Percentiles rank a stretch among this genome's conserved stretches.
Conservation (phyloP, 2,888 invertebrate genomes). For the Aphodius sticticus region DNA sequence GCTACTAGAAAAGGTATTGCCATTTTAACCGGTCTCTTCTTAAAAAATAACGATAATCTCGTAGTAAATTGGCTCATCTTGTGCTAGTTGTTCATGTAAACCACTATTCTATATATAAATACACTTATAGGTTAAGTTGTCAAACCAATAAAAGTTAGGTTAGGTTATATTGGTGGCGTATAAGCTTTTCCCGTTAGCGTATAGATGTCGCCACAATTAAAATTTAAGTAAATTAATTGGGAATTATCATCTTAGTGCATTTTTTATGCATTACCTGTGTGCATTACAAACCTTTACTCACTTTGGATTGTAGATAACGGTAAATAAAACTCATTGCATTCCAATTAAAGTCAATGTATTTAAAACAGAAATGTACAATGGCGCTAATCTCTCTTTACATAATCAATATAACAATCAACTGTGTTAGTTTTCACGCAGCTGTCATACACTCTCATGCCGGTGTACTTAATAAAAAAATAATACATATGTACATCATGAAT, state of each 20-base stretch:
- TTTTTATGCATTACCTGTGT: no score
- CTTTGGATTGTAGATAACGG: neutral
- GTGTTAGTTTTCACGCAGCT: neutral
- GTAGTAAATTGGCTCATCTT: conserved; percentile 26
- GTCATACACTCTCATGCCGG: neutral
- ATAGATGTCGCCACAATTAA: no score
- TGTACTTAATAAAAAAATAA: conserved; percentile 4
- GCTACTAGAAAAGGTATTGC: conserved; percentile 78
- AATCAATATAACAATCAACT: conserved; percentile 4
- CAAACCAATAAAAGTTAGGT: neutral
- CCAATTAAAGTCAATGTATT: neutral
- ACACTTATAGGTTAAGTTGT: neutral
- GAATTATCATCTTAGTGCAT: no score
- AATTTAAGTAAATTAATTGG: no score
- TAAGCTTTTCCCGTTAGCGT: no score
- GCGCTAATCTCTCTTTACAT: neutral
- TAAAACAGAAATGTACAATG: conserved; percentile 4
- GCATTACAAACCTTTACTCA: no score
- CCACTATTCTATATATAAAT: neutral
- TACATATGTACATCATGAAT: neutral
- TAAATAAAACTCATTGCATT: neutral
- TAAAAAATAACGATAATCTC: conserved; percentile 28
- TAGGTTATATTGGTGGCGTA: no score
- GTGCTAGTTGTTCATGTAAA: neutral
- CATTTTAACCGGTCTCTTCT: conserved; percentile 53